Conservation (phyloP, 2,888 invertebrate genomes). For the Danaus chrysippus region DNA sequence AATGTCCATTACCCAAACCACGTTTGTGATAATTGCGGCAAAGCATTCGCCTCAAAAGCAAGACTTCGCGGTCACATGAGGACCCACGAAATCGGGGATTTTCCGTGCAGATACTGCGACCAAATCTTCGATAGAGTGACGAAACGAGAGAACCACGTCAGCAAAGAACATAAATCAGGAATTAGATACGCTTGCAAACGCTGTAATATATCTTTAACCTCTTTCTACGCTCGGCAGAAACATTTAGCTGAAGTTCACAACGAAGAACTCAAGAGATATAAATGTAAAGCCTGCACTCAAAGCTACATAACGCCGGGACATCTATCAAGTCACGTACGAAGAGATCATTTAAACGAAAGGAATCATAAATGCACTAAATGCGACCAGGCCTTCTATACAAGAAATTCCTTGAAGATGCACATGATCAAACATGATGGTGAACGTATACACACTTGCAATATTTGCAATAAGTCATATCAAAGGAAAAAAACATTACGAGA, state of each 20-base stretch:
- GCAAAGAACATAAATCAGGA: conserved; percentile 68
- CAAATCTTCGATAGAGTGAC: conserved; percentile 66
- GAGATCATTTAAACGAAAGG: conserved; percentile 68
- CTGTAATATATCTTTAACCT: conserved; percentile 62
- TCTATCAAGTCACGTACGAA: conserved; percentile 62
- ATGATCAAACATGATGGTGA: conserved; percentile 78
- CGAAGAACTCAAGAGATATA: conserved; percentile 67
- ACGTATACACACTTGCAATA: conserved; percentile 70
- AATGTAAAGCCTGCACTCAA: conserved; percentile 69
- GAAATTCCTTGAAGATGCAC: conserved; percentile 77
- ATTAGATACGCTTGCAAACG: conserved; percentile 65
- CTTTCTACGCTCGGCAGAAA: conserved; percentile 68
- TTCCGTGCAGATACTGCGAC: conserved; percentile 61
- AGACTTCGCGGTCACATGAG: conserved; percentile 72
- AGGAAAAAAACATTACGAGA: conserved; percentile 66
- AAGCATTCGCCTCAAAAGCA: conserved; percentile 75
- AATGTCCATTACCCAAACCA: conserved; percentile 73
- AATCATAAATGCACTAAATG: conserved; percentile 76
- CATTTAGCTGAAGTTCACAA: conserved; percentile 70
- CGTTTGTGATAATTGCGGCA: conserved; percentile 74
- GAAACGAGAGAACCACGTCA: conserved; percentile 67
- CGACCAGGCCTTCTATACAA: conserved; percentile 73
- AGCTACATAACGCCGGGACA: conserved; percentile 73
- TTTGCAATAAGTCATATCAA: conserved; percentile 74
- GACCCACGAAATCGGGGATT: conserved; percentile 72